phyloP scores from a whole-genome alignment of 2,113 vertebrate genomes.

The Pachypanchax playfairii region DNA sequence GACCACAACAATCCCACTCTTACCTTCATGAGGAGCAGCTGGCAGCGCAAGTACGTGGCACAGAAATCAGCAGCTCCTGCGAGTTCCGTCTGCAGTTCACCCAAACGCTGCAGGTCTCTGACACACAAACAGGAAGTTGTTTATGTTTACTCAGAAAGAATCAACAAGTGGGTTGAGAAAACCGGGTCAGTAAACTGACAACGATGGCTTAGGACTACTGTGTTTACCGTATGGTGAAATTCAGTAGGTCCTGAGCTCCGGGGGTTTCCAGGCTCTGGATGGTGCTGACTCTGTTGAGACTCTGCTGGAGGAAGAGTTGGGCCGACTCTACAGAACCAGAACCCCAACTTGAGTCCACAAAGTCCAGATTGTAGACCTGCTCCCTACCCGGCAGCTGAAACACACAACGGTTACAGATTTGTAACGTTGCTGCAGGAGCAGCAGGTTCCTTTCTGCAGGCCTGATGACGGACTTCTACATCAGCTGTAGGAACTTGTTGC shows the following conservation, averaged over 20 bases:
- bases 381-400: constrained; percentile 89
- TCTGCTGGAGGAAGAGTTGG: constrained; percentile 92
- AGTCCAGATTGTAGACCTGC: constrained; percentile 77
- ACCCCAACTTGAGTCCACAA: constrained; percentile 72
- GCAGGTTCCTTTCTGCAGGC: too few species aligned
- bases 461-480: too few species aligned
- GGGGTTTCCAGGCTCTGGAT: constrained; percentile 91
- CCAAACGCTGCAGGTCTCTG: constrained; percentile 93
- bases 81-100: constrained; percentile 93
- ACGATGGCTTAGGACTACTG: too few species aligned
- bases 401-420: not conserved
- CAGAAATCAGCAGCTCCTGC: constrained; percentile 95
- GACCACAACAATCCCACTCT: not conserved
- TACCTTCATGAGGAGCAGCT: constrained; percentile 95
- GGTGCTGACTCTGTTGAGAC: constrained; percentile 87
- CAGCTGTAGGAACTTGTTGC: too few species aligned
- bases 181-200: too few species aligned
- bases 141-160: not conserved
- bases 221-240: constrained; percentile 90
- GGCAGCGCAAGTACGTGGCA: constrained; percentile 92
- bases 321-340: constrained; percentile 87
- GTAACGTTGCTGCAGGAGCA: not conserved
- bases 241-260: constrained; percentile 90
- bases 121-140: not conserved
- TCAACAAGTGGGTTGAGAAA: too few species aligned